Evolutionary conservation across 2,888 invertebrate genomes (phyloP).

Genomic region (Hedychridium roseum): DNA sequence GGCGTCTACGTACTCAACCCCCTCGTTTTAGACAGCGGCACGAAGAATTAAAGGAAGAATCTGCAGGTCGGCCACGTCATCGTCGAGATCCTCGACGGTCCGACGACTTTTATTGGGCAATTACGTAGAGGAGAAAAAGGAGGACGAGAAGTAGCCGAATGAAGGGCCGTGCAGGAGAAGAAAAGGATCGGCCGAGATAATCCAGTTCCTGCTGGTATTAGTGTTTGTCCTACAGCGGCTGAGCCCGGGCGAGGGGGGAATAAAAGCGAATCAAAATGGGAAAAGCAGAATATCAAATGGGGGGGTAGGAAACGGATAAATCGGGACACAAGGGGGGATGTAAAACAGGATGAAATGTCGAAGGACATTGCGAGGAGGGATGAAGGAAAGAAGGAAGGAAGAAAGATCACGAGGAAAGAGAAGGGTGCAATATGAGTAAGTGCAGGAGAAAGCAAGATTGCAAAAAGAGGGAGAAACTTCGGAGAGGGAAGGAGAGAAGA

Average conservation of each 20-base stretch:
- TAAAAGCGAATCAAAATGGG: not conserved
- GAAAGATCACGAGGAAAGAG: not conserved
- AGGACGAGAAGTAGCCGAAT: constrained; percentile 13
- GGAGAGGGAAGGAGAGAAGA: constrained; percentile 22
- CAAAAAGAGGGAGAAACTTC: no score
- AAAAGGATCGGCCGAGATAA: constrained; percentile 39
- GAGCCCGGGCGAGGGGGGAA: not conserved
- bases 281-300: not conserved
- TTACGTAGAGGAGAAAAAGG: constrained; percentile 29
- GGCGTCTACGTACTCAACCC: no score
- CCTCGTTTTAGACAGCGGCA: no score
- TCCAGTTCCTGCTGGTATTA: no score
- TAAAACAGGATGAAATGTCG: constrained; percentile 15
- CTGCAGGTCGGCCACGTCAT: constrained; percentile 23
- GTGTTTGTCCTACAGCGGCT: no score
- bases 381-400: constrained; percentile 11
- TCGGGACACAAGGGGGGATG: not conserved
- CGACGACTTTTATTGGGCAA: constrained; percentile 48
- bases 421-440: constrained; percentile 11
- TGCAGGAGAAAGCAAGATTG: constrained; percentile 11
- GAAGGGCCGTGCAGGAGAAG: no score
- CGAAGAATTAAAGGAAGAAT: constrained; percentile 13
- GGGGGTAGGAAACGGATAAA: not conserved
- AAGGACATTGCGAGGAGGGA: constrained; percentile 17
- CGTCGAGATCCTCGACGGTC: constrained; percentile 20